Conservation (phyloP, 2,113 vertebrate species). For the Nibea coibor region DNA sequence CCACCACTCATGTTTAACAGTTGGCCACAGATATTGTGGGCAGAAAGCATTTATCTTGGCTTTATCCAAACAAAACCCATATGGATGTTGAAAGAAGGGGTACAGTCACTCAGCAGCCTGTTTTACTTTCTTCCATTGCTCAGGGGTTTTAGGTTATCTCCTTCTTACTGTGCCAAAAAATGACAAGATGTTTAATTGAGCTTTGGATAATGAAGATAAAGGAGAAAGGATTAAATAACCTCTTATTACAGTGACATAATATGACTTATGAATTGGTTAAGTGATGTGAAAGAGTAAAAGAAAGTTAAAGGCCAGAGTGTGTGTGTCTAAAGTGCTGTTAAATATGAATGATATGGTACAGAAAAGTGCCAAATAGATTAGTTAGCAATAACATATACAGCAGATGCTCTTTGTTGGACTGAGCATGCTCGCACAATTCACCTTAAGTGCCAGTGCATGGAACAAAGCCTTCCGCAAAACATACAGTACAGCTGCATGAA, state of each 20-base stretch:
- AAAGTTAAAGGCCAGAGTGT: constrained; percentile 33
- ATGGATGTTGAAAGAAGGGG: background rate
- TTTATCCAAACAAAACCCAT: constrained; percentile 20
- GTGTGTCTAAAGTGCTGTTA: constrained; percentile 47
- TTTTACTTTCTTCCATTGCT: constrained; percentile 29
- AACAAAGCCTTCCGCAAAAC: constrained; percentile 64
- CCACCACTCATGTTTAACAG: constrained; percentile 5
- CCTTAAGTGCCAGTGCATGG: constrained; percentile 63
- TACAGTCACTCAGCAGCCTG: constrained; percentile 19
- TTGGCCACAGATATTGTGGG: background rate
- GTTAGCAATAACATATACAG: constrained; percentile 25
- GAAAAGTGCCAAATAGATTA: constrained; percentile 48
- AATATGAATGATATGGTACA: constrained; percentile 46
- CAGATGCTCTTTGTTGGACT: constrained; percentile 23
- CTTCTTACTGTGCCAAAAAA: background rate
- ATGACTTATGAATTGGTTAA: constrained; percentile 17
- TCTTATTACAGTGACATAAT: constrained; percentile 13
- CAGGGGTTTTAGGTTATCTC: constrained; percentile 2
- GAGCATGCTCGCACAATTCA: constrained; percentile 31
- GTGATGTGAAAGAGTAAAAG: constrained; percentile 34
- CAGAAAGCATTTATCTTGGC: constrained; percentile 17
- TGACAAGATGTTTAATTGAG: constrained; percentile 14
- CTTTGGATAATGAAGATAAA: constrained; percentile 10
- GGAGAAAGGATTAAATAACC: background rate
- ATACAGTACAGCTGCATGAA: constrained; percentile 52